These are phyloP conservation scores for Steatornis caripensis DNA, from an alignment of 2,113 vertebrate species.

Conservation along the genomic window DNA sequence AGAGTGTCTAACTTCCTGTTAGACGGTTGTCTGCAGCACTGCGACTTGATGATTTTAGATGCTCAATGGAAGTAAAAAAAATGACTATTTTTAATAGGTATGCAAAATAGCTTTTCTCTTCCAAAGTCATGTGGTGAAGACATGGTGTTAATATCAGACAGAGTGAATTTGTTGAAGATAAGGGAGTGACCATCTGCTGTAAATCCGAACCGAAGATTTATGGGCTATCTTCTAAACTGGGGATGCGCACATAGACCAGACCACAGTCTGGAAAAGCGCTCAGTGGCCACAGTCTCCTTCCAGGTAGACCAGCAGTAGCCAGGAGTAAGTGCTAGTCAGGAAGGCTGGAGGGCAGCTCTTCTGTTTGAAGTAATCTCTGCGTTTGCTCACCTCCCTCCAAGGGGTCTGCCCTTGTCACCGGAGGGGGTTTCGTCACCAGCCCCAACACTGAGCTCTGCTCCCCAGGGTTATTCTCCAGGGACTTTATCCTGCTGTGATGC, in stretches of 20 bases:
- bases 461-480: neutral
- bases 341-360: neutral
- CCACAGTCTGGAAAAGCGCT: neutral
- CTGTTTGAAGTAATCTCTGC: neutral
- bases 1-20: neutral
- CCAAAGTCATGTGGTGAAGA: neutral
- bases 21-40: neutral
- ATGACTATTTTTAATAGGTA: neutral
- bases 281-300: neutral
- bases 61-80: neutral
- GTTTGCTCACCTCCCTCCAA: neutral
- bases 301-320: neutral
- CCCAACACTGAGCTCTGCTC: neutral
- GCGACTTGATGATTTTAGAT: neutral
- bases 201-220: neutral
- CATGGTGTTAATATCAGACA: neutral
- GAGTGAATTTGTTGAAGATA: neutral
- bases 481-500: neutral
- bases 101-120: neutral
- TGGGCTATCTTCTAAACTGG: neutral
- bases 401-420: neutral
- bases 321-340: neutral
- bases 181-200: neutral
- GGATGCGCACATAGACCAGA: neutral
- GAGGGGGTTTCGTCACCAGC: neutral